Percentiles rank a stretch among this genome's conserved stretches.
Conservation (phyloP, 2,113 vertebrate genomes). For the Serinus canaria region DNA sequence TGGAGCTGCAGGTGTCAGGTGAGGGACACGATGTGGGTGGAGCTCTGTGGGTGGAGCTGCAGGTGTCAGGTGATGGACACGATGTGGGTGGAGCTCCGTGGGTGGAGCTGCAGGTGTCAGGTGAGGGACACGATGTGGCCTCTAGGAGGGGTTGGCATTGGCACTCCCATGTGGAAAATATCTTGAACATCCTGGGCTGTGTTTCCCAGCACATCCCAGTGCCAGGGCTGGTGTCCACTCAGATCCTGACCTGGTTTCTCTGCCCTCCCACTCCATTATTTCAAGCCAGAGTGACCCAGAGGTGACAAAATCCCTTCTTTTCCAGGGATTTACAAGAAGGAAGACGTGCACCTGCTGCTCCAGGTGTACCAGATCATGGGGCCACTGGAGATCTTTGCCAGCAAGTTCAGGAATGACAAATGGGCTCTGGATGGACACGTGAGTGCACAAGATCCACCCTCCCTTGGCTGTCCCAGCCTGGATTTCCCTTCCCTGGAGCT, state of each 20-base stretch:
- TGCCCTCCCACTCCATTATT: not conserved
- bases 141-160: accelerated
- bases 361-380: slow-evolving; percentile 92
- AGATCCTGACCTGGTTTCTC: not conserved
- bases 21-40: too few species aligned
- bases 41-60: too few species aligned
- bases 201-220: not conserved
- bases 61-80: not conserved
- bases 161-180: not conserved
- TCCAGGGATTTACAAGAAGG: slow-evolving; percentile 89
- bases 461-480: not conserved
- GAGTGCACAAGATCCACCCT: slow-evolving; percentile 55
- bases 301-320: not conserved
- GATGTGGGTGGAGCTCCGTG: too few species aligned
- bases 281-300: not conserved
- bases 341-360: slow-evolving; percentile 93
- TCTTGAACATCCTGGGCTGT: not conserved
- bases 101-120: slow-evolving; percentile 48
- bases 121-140: slow-evolving; percentile 52
- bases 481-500: not conserved
- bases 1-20: too few species aligned
- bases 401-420: slow-evolving; percentile 93
- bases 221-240: accelerated
- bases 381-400: slow-evolving; percentile 90
- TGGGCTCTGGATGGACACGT: slow-evolving; percentile 97